Evolutionary conservation across 53 echinoderm and acorn worm species (phyloP).

Genomic region (Zoroaster sp.): DNA sequence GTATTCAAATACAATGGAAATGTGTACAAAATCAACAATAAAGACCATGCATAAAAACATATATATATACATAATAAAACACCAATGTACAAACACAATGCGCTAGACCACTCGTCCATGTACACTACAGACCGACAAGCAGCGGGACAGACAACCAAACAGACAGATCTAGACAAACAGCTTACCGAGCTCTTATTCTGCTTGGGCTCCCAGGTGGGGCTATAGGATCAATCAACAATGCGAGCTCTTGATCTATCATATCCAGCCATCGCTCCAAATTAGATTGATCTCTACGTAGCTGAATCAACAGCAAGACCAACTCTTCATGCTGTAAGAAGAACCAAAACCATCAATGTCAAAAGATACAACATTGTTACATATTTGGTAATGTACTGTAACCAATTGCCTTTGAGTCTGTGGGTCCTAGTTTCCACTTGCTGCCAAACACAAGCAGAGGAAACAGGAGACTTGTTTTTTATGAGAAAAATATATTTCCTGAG

Average conservation of each 20-base stretch:
- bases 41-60: too few species aligned
- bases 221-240: slow-evolving; percentile 57
- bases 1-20: too few species aligned
- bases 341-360: not conserved
- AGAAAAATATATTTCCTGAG: too few species aligned
- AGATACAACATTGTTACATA: not conserved
- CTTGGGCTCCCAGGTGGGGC: slow-evolving; percentile 57
- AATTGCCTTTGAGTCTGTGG: too few species aligned
- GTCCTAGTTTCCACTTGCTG: too few species aligned
- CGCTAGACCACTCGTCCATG: not conserved
- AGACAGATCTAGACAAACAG: not conserved
- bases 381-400: too few species aligned
- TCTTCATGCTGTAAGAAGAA: slow-evolving; percentile 76
- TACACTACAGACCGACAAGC: not conserved
- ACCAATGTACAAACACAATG: not conserved
- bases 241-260: slow-evolving; percentile 82
- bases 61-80: not conserved
- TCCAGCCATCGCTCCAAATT: slow-evolving; percentile 77
- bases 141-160: not conserved
- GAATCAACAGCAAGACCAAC: slow-evolving; percentile 88
- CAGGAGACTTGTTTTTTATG: too few species aligned
- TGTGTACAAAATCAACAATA: too few species aligned
- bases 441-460: too few species aligned
- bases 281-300: slow-evolving; percentile 87
- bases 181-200: slow-evolving; percentile 69